These are phyloP conservation scores for Aphelenchoides avenae DNA, from an alignment of 1,140 invertebrate species.

Conservation along the genomic window DNA sequence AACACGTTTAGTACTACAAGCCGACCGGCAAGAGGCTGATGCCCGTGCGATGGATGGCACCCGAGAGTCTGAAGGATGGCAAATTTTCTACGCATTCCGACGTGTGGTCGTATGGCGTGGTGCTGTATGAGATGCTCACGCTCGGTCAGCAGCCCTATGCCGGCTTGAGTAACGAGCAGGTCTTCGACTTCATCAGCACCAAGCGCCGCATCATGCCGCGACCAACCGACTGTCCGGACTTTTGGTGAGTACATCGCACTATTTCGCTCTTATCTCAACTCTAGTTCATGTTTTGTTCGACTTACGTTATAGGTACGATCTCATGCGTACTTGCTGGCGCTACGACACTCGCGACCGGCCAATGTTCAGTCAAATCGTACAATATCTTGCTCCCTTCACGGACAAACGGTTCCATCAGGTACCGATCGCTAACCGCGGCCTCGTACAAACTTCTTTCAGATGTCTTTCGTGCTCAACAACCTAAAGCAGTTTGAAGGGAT, in stretches of 20 bases:
- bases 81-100: slow-evolving; percentile 85
- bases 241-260: slow-evolving; percentile 69
- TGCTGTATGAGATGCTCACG: slow-evolving; percentile 41
- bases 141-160: slow-evolving; percentile 84
- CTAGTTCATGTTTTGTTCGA: slow-evolving; percentile 31
- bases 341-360: background rate
- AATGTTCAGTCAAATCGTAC: background rate
- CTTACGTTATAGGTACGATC: slow-evolving; percentile 65
- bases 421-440: background rate
- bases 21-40: slow-evolving; percentile 75
- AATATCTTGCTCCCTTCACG: background rate
- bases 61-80: slow-evolving; percentile 90
- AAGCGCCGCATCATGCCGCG: slow-evolving; percentile 72
- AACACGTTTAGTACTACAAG: slow-evolving; percentile 93
- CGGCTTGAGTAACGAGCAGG: slow-evolving; percentile 69
- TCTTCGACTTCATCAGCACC: slow-evolving; percentile 71
- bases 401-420: background rate
- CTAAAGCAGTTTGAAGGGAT: slow-evolving; percentile 5
- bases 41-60: slow-evolving; percentile 85
- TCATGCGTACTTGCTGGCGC: slow-evolving; percentile 83
- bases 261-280: slow-evolving; percentile 12
- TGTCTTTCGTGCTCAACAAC: slow-evolving; percentile 17
- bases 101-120: slow-evolving; percentile 69
- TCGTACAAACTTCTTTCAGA: slow-evolving; percentile 1
- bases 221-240: slow-evolving; percentile 85